These are phyloP conservation scores for Anser brachyrhynchus DNA, from an alignment of 2,113 vertebrate genomes.

Conservation along the genomic window DNA sequence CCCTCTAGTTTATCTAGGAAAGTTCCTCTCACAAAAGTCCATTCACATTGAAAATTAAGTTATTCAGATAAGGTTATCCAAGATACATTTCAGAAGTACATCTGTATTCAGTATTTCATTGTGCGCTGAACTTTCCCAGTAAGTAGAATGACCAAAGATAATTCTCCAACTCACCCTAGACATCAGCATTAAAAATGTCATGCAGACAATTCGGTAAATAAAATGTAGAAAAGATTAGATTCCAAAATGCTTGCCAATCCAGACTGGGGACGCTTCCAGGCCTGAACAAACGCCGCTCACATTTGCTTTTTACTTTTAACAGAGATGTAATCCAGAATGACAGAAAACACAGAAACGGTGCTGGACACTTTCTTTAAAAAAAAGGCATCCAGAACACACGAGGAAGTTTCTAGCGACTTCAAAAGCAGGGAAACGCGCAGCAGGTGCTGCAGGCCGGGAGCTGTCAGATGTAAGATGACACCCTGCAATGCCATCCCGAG, in stretches of 20 bases:
- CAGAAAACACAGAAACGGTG: not conserved
- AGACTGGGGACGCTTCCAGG: not conserved
- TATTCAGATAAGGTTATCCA: constrained; percentile 39
- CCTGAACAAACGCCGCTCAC: not conserved
- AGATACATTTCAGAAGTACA: constrained; percentile 31
- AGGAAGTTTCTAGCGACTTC: not conserved
- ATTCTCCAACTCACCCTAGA: not conserved
- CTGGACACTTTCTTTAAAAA: not conserved
- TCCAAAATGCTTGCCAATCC: not conserved
- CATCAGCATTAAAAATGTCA: not conserved
- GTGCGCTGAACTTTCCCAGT: not conserved
- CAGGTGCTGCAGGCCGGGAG: not conserved
- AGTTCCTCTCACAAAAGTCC: constrained; percentile 33
- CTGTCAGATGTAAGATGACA: not conserved
- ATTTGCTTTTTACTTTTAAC: not conserved
- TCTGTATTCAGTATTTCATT: constrained; percentile 4
- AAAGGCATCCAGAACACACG: not conserved
- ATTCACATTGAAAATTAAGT: constrained; percentile 34
- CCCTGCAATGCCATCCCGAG: not conserved
- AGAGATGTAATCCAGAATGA: not conserved
- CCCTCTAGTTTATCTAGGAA: constrained; percentile 5
- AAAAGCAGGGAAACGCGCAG: not conserved
- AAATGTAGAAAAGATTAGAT: not conserved
- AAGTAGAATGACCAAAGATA: not conserved
- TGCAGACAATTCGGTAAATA: not conserved